These are phyloP conservation scores for Miichthys miiuy DNA, from an alignment of 2,797 vertebrate species.

Conservation along the genomic window DNA sequence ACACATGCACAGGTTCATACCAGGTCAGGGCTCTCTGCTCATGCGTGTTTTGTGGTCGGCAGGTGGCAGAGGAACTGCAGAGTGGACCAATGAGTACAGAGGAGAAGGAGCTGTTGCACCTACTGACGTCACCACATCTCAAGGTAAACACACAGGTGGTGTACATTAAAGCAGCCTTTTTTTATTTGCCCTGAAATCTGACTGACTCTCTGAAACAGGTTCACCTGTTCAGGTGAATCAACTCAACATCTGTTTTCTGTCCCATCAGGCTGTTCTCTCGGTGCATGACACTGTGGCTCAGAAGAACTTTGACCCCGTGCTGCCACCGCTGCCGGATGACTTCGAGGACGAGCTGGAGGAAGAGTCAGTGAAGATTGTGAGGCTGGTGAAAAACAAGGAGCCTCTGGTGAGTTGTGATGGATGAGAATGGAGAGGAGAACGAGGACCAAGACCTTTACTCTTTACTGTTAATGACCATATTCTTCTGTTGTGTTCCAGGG, in stretches of 20 bases:
- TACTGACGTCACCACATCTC: slow-evolving; percentile 93
- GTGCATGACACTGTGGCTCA: slow-evolving; percentile 96
- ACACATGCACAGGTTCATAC: slow-evolving; percentile 12
- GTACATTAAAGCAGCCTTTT: background rate
- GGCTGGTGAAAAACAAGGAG: slow-evolving; percentile 97
- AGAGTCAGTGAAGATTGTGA: slow-evolving; percentile 96
- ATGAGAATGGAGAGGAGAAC: background rate
- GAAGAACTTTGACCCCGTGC: slow-evolving; percentile 96
- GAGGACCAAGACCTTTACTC: background rate
- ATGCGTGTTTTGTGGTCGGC: slow-evolving; percentile 51
- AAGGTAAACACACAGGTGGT: slow-evolving; percentile 82
- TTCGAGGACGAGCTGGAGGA: slow-evolving; percentile 95
- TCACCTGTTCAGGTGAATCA: background rate
- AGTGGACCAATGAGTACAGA: slow-evolving; percentile 90
- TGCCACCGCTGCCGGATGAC: slow-evolving; percentile 94
- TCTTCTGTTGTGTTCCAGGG: slow-evolving; percentile 82
- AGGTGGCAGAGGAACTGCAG: slow-evolving; percentile 97
- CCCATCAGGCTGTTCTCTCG: slow-evolving; percentile 91
- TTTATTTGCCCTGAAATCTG: background rate
- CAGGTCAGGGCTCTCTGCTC: slow-evolving; percentile 18
- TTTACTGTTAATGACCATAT: slow-evolving; percentile 8
- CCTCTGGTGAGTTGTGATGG: slow-evolving; percentile 88
- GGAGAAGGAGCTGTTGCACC: slow-evolving; percentile 92
- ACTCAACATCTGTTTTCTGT: slow-evolving; percentile 4
- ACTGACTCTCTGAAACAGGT: slow-evolving; percentile 2